These are phyloP conservation scores for Holothuria glaberrima DNA, from an alignment of 35 echinoderm and acorn worm genomes.

Conservation along the genomic window DNA sequence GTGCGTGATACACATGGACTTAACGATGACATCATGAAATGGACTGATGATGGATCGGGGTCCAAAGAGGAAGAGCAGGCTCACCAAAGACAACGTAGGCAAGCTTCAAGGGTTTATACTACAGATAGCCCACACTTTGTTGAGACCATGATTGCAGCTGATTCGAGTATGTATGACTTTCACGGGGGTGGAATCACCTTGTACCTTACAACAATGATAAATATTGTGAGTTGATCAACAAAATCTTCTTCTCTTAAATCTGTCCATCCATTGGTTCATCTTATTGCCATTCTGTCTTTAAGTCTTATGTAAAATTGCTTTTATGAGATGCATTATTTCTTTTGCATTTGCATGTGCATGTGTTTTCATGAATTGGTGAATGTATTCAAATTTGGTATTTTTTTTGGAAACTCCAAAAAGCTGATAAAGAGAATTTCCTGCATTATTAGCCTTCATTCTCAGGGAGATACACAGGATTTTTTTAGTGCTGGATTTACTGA, in stretches of 20 bases:
- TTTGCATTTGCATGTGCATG: no score
- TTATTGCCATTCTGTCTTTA: no score
- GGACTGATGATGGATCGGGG: neutral
- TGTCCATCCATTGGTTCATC: neutral
- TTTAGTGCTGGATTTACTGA: no score
- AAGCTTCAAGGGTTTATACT: neutral
- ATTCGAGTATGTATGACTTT: conserved; percentile 66
- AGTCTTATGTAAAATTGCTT: neutral
- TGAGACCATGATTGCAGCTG: conserved; percentile 75
- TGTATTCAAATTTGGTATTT: no score
- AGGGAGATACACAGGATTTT: no score
- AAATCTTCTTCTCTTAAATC: neutral
- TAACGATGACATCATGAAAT: conserved; percentile 8
- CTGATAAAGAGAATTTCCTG: no score
- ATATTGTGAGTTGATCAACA: conserved; percentile 76
- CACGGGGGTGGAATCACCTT: conserved; percentile 38
- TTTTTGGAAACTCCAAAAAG: no score
- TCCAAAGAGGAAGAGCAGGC: neutral
- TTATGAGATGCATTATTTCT: no score
- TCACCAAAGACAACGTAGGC: conserved; percentile 2
- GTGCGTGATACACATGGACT: conserved; percentile 11
- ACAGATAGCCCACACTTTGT: conserved; percentile 63
- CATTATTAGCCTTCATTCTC: no score
- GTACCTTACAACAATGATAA: conserved; percentile 81
- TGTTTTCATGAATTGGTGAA: no score